Evolutionary conservation across 2,888 invertebrate genomes (phyloP), one percentile per base, ranked within the genome.

Genomic region (Oscheius sp.): DNA sequence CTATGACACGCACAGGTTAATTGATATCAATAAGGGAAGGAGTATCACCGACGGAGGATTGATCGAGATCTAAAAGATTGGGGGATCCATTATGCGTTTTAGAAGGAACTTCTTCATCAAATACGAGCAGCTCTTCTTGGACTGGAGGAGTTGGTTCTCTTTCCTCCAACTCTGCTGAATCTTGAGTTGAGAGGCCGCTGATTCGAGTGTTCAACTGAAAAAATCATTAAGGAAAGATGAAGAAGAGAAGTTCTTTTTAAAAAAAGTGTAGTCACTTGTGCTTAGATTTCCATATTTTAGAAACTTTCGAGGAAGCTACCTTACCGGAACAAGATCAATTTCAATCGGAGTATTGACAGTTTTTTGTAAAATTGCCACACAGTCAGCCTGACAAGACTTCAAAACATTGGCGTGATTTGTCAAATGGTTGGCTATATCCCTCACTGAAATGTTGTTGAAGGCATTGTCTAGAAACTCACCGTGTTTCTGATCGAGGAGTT

Each of bases 401-500:
- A 98, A 90, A 0, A 93, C 94, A 65, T 92, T 91, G 15, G 96
- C 92, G 69, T 96, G 91, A 78, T 92, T 91, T 72, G 93, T 91
- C 69, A 90, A 84, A 81, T 90, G 90, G 81, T 88, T 88, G 33
- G 95, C 94, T 2, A 96, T 92, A 81, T 97, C 96, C 87, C 96
- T 95, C 0, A 97, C 90, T 89, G 85, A 57, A 87, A 25, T n/a
- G 6, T 17, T 57, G 10, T 34, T n/a, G 10, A 17, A 25, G 15
- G 15, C 20, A 17, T 20, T 10, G n/a, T 10, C 17, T 25, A 42
- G 5, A 8, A 53, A 34, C 79, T 78, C 77, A 89, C 90, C 95
- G 88, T 97, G 97, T 88, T 98, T 99, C 86, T 95, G 95, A 86
- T 99, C 98, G 25, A 99, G 88, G 17, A 99, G 89, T 88, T 98